phyloP scores from a whole-genome alignment of 2,888 invertebrate genomes.

The Argyresthia goedartella region DNA sequence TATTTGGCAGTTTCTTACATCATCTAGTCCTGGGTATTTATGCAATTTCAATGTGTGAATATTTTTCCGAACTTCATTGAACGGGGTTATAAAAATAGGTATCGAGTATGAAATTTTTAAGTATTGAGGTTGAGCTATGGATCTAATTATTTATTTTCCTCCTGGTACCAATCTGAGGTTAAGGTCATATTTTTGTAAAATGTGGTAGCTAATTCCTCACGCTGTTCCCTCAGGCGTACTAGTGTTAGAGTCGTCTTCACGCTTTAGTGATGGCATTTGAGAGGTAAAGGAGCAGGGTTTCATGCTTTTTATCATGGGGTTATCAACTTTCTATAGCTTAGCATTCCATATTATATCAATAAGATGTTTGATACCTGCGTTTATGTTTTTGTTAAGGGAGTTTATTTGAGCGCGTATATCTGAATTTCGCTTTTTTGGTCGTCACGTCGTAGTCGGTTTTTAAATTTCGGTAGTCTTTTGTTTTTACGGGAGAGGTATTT shows the following conservation, averaged over 20 bases:
- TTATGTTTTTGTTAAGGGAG: too few species aligned
- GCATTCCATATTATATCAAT: slow-evolving; percentile 6
- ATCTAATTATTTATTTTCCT: too few species aligned
- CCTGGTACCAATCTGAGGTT: slow-evolving; percentile 2
- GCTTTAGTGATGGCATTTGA: slow-evolving; percentile 3
- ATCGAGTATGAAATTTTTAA: neutral
- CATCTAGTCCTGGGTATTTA: slow-evolving; percentile 7
- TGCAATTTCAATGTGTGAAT: slow-evolving; percentile 2
- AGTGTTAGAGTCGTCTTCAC: neutral
- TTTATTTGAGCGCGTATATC: too few species aligned
- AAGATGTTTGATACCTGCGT: neutral
- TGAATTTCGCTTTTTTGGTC: too few species aligned
- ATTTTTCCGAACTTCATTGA: slow-evolving; percentile 1
- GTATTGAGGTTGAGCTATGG: neutral
- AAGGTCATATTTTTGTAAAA: slow-evolving; percentile 7
- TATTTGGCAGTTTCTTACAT: neutral
- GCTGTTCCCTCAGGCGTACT: neutral
- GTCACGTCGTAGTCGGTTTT: too few species aligned
- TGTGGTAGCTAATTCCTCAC: slow-evolving; percentile 3
- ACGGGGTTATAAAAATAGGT: neutral
- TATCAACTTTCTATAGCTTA: slow-evolving; percentile 5
- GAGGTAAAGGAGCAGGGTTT: neutral
- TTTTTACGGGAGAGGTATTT: too few species aligned
- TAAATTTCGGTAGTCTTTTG: too few species aligned
- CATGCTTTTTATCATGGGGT: slow-evolving; percentile 4